phyloP scores from a whole-genome alignment of 2,888 invertebrate species.

The Zaprionus bogoriensis region DNA sequence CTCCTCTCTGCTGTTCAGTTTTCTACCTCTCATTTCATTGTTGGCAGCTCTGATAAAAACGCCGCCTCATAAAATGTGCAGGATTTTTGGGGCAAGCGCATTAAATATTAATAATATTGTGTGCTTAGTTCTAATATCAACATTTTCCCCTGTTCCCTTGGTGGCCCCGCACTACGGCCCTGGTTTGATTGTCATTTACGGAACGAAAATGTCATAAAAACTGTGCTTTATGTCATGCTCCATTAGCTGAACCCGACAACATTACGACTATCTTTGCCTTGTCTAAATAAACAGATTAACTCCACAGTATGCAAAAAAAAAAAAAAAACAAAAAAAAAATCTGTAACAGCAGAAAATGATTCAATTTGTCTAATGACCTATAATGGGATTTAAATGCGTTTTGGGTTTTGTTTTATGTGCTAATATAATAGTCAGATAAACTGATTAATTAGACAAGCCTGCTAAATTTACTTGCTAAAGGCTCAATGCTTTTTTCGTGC shows the following conservation, averaged over 20 bases:
- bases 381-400: too few species aligned
- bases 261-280: background rate
- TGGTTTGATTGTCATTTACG: slow-evolving; percentile 56
- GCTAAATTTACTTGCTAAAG: too few species aligned
- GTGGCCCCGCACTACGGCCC: slow-evolving; percentile 5
- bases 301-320: background rate
- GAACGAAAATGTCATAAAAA: slow-evolving; percentile 41
- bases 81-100: slow-evolving; percentile 49
- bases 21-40: slow-evolving; percentile 18
- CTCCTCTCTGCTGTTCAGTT: too few species aligned
- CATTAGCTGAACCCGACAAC: slow-evolving; percentile 14
- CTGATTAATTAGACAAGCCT: too few species aligned
- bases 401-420: too few species aligned
- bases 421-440: too few species aligned
- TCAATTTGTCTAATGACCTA: too few species aligned
- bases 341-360: too few species aligned
- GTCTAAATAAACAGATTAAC: background rate
- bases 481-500: too few species aligned
- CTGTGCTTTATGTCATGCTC: slow-evolving; percentile 35
- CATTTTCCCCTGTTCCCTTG: slow-evolving; percentile 40
- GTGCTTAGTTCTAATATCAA: slow-evolving; percentile 66
- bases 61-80: slow-evolving; percentile 47
- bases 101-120: slow-evolving; percentile 75
- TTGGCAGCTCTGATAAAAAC: slow-evolving; percentile 47
- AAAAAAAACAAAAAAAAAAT: background rate